Base-by-base conservation (phyloP, 2,113 vertebrate species). In the Equus quagga region DNA sequence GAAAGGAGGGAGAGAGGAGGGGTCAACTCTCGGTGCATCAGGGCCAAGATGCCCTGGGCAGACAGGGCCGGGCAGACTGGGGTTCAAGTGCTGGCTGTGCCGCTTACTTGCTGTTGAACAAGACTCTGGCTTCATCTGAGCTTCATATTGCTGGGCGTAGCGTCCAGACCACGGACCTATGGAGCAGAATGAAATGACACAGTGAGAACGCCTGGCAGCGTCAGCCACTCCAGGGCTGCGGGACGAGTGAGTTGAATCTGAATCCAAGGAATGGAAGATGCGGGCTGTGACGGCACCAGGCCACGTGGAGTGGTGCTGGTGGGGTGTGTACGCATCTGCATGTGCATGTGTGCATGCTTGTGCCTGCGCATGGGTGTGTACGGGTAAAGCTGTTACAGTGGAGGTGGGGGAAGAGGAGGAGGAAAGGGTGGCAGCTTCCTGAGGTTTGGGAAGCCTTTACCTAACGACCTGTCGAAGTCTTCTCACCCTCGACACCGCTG, bases 301-400 rank as follows among this genome's bases (percentile, higher is more conserved):
- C 15, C 18, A 51, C 0, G 0, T 17, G 49, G 86, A 13, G 7
- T 12, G 51, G 49, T 36, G 75, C 0, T 49, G 24, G 13, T 54
- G 1, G 2, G 24, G 7, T 26, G 23, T 51, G 11, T 12, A 3
- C 28, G 70, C 33, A 10, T 4, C 12, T 49, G 26, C 23, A 31
- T 5, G 3, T 17, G 10, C 33, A 4, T 54, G 51, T 54, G 51
- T 17, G 36, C 36, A 41, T 41, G 36, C 36, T 41, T 72, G 11
- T 65, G 2, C 21, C 18, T 33, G 0, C 56, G 36, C 33, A 8
- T 24, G 2, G 56, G n/a, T 64, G 62, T 41, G 36, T 41, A 41
- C 36, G 36, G 36, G 36, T 41, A 41, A 41, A 41, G 36, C 36
- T 41, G 51, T 33, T 46, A 54, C 18, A 7, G 24, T 24, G 13